These are phyloP conservation scores for Orchesella flavescens DNA, from an alignment of 2,888 invertebrate genomes.

Conservation along the genomic window DNA sequence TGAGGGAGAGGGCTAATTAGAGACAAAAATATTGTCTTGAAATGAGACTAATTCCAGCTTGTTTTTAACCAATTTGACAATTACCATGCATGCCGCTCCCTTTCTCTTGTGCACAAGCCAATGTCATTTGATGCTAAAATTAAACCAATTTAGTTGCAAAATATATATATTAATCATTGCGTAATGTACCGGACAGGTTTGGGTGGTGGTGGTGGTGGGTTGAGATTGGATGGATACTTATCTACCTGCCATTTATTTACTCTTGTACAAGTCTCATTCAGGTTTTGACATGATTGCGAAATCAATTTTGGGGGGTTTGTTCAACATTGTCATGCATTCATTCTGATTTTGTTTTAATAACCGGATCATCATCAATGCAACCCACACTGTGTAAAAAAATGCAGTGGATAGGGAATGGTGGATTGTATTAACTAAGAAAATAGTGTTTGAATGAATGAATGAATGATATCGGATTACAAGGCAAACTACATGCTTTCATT, in stretches of 20 bases:
- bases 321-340: not conserved
- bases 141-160: no score
- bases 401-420: not conserved
- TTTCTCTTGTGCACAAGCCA: no score
- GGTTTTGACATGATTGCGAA: not conserved
- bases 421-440: not conserved
- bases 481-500: not conserved
- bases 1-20: no score
- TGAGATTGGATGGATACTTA: no score
- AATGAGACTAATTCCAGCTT: no score
- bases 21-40: no score
- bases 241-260: no score
- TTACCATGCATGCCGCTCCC: no score
- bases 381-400: not conserved
- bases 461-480: conserved; percentile 35
- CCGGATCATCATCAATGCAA: not conserved
- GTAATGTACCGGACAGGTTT: not conserved
- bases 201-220: not conserved
- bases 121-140: no score
- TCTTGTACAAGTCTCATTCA: not conserved
- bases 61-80: no score
- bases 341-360: not conserved
- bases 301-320: not conserved
- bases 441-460: not conserved
- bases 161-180: no score